Percentiles rank a stretch among this genome's conserved stretches.
Evolutionary conservation across 37 sponge, comb jelly and placozoan species (phyloP).

Genomic region (Agelas oroides): DNA sequence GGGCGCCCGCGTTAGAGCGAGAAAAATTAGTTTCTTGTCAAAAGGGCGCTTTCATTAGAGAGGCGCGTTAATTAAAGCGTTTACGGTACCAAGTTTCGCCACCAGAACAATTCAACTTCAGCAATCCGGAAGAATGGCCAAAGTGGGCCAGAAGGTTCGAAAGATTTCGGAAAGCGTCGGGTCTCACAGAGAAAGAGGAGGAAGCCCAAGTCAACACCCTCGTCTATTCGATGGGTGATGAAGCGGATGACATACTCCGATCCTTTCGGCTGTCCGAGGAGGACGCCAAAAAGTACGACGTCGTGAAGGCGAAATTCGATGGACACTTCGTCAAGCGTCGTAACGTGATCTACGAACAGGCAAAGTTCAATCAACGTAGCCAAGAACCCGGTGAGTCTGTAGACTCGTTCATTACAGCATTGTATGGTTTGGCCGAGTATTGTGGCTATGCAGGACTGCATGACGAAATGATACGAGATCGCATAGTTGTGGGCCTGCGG

Average conservation of each 20-base stretch:
- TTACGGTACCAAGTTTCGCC: conserved; percentile 47
- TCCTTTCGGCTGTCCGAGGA: conserved; percentile 37
- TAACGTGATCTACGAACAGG: conserved; percentile 38
- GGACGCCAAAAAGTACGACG: conserved; percentile 32
- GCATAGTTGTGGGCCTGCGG: conserved; percentile 37
- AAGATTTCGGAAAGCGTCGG: conserved; percentile 37
- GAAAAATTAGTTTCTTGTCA: too few species aligned
- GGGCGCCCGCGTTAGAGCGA: too few species aligned
- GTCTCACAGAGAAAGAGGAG: conserved; percentile 21
- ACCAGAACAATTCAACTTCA: conserved; percentile 48
- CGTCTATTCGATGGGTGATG: conserved; percentile 49
- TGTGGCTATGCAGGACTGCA: too few species aligned
- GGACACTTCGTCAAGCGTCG: conserved; percentile 40
- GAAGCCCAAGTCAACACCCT: conserved; percentile 46
- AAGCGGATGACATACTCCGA: conserved; percentile 49
- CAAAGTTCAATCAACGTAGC: too few species aligned
- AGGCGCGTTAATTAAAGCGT: too few species aligned
- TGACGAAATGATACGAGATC: conserved; percentile 62
- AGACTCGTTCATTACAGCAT: conserved; percentile 38
- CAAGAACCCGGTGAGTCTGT: conserved; percentile 41
- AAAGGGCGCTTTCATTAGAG: too few species aligned
- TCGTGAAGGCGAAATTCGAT: conserved; percentile 34
- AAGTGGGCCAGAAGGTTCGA: conserved; percentile 54
- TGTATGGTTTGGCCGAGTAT: conserved; percentile 1
- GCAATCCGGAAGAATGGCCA: conserved; percentile 58